Conservation (phyloP, 2,888 invertebrate species). For the Dichetophora obliterata region DNA sequence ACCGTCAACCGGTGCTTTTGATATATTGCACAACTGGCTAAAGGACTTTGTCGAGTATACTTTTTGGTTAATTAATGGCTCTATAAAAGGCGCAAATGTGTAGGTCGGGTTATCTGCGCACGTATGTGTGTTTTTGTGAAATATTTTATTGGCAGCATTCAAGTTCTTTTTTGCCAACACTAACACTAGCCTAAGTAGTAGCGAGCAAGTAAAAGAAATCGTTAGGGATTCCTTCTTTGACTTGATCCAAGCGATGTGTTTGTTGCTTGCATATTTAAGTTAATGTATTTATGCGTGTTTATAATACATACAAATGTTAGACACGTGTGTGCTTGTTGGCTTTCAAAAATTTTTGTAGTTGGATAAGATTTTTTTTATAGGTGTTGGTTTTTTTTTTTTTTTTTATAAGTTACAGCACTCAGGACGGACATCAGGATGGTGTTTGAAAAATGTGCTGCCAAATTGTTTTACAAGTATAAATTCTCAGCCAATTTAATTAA, state of each 20-base stretch:
- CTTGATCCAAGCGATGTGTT: too few relatives aligned
- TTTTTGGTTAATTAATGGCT: constrained; percentile 39
- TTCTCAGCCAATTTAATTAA: constrained; percentile 39
- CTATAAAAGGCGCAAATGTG: constrained; percentile 15
- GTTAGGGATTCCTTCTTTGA: background rate
- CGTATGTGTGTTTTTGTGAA: background rate
- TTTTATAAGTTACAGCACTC: background rate
- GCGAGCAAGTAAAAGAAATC: background rate
- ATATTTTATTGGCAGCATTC: background rate
- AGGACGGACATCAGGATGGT: background rate
- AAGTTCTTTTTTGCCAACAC: too few relatives aligned
- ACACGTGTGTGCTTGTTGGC: background rate
- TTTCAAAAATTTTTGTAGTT: background rate
- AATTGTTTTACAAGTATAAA: constrained; percentile 48
- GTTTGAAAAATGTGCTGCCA: constrained; percentile 46
- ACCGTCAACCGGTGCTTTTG: background rate
- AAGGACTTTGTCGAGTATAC: constrained; percentile 7
- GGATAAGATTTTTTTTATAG: too few relatives aligned
- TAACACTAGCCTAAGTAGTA: too few relatives aligned
- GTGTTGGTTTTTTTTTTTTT: too few relatives aligned
- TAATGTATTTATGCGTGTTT: constrained; percentile 26
- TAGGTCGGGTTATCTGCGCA: background rate
- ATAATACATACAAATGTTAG: background rate
- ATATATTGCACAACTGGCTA: constrained; percentile 13
- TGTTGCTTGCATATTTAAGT: background rate